Evolutionary conservation across 1,140 invertebrate genomes (phyloP).

Genomic region (Macrobrachium rosenbergii): DNA sequence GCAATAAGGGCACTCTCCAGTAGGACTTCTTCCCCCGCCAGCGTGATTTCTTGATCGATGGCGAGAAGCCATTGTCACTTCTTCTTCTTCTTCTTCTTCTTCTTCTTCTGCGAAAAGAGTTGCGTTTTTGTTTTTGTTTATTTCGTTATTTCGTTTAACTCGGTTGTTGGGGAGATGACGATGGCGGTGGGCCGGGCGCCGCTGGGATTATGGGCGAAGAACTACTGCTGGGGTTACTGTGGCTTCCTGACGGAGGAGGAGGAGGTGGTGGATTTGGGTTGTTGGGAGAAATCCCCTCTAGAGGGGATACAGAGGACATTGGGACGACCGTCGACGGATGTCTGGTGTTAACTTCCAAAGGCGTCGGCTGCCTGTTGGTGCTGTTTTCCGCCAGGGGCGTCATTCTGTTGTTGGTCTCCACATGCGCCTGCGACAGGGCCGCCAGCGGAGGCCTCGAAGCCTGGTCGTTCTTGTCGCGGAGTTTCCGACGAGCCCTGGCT

Average conservation of each 20-base stretch:
- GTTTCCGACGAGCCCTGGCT: constrained; percentile 42
- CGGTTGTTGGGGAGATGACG: not conserved
- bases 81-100: too few relatives aligned
- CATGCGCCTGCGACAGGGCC: constrained; percentile 34
- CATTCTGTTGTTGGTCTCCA: constrained; percentile 20
- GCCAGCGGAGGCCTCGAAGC: constrained; percentile 32
- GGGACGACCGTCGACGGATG: constrained; percentile 8
- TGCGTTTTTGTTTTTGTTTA: too few relatives aligned
- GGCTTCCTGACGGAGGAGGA: not conserved
- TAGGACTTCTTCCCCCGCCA: too few relatives aligned
- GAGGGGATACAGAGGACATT: not conserved
- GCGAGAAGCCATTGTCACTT: too few relatives aligned
- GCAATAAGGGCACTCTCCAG: too few relatives aligned
- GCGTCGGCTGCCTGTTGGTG: constrained; percentile 31
- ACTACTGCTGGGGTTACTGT: not conserved
- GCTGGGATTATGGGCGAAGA: not conserved
- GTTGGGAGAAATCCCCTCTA: not conserved
- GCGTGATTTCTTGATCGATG: too few relatives aligned
- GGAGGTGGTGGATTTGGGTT: not conserved
- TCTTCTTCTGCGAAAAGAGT: too few relatives aligned
- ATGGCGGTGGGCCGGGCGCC: not conserved
- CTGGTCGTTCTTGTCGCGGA: constrained; percentile 43
- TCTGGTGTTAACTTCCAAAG: constrained; percentile 21
- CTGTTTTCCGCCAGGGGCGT: constrained; percentile 11
- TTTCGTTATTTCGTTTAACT: too few relatives aligned